Evolutionary conservation across 2,888 invertebrate species (phyloP).

Genomic region (Pantelozetes paolii): DNA sequence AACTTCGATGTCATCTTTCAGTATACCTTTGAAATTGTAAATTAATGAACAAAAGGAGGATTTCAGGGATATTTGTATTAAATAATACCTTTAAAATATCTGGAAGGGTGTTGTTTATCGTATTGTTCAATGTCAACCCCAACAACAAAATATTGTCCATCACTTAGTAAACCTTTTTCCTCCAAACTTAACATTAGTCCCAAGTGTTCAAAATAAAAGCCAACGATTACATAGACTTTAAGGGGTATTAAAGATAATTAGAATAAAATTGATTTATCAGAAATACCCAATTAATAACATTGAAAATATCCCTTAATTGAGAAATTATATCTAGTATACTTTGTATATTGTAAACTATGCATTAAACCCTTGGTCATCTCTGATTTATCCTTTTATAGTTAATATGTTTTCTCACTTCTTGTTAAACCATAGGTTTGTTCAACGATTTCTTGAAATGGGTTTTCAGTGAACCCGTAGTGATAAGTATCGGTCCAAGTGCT

Average conservation of each 20-base stretch:
- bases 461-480: constrained; percentile 74
- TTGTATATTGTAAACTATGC: too few species aligned
- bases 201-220: constrained; percentile 82
- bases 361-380: too few species aligned
- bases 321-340: too few species aligned
- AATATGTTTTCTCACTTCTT: constrained; percentile 72
- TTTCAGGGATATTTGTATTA: not conserved
- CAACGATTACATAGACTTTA: constrained; percentile 86
- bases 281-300: too few species aligned
- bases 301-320: too few species aligned
- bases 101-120: constrained; percentile 67
- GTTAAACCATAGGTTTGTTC: constrained; percentile 75
- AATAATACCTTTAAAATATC: constrained; percentile 65
- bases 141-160: constrained; percentile 87
- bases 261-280: too few species aligned
- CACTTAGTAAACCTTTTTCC: constrained; percentile 71
- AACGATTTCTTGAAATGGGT: constrained; percentile 79
- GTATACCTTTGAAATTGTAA: constrained; percentile 56
- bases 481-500: constrained; percentile 67
- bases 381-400: too few species aligned
- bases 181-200: constrained; percentile 84
- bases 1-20: constrained; percentile 59
- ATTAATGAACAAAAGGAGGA: not conserved
- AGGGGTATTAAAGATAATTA: constrained; percentile 48
- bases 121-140: constrained; percentile 87